Evolutionary conservation across 2,113 vertebrate species (phyloP), one percentile per base, ranked within the genome.

Genomic region (Amblyopsis rosae): DNA sequence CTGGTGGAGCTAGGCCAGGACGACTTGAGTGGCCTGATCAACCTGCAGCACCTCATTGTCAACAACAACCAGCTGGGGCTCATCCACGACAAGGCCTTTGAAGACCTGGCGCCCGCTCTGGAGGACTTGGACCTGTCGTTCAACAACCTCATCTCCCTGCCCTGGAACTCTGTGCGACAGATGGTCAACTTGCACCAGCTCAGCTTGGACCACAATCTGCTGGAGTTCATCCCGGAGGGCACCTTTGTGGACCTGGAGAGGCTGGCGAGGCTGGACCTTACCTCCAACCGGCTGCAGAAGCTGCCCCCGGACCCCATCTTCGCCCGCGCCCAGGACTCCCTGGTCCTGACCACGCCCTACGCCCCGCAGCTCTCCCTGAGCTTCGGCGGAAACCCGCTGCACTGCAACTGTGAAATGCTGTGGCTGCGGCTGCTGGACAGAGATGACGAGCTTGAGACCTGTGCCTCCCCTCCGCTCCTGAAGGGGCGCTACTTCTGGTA

Each of bases 401-500:
- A 97, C 65, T 98, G 96, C 84, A 98, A 98, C 69, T 98, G 96
- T 0, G 96, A 98, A 82, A 85, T 98, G 3, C 90, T 98, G 50
- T 98, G 96, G 96, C 82, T 98, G 32, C 88, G 96, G 16, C 82
- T 96, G 56, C 93, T 98, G 0, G 93, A 96, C 50, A 84, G 96
- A 55, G 94, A 96, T 0, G 95, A 97, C 0, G 96, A 98, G 66
- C 92, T 97, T 88, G 96, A 98, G 87, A 98, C 96, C 0, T 98
- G 96, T 41, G 96, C 95, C 10, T 97, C 96, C 50, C 96, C 96
- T 0, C 89, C 95, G 0, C 73, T 86, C n/a, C 92, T 98, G 54
- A 96, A 97, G 81, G 96, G 96, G 11, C 94, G 95, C 62, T 98
- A 98, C 71, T 98, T 98, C 82, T 98, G 96, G 96, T 94, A 94